These are phyloP conservation scores for Gymnoscelis rufifasciata DNA, from an alignment of 2,888 invertebrate species.

Conservation along the genomic window DNA sequence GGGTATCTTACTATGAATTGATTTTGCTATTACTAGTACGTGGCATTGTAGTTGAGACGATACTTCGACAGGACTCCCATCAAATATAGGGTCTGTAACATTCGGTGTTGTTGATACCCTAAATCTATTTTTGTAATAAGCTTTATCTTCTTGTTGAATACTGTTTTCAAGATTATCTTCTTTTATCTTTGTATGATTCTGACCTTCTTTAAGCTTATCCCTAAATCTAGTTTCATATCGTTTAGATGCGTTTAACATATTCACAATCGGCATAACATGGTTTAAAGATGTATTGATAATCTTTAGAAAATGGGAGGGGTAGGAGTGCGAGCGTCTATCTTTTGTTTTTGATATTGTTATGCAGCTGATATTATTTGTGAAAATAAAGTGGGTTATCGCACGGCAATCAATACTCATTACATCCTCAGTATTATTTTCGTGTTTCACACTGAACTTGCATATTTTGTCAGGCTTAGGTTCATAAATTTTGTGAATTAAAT, in stretches of 20 bases:
- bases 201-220: too few species aligned
- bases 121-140: too few species aligned
- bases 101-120: background rate
- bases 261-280: too few species aligned
- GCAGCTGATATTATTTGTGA: conserved; percentile 3
- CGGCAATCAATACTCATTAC: conserved; percentile 28
- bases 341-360: too few species aligned
- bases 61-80: conserved; percentile 19
- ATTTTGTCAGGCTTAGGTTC: conserved; percentile 20
- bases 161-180: too few species aligned
- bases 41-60: conserved; percentile 24
- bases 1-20: conserved; percentile 12
- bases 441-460: conserved; percentile 27
- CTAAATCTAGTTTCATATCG: too few species aligned
- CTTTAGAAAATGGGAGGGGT: too few species aligned
- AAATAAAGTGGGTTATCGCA: conserved; percentile 26
- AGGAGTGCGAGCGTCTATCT: too few species aligned
- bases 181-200: too few species aligned
- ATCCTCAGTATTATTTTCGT: conserved; percentile 18
- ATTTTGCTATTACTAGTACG: conserved; percentile 10
- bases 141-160: too few species aligned
- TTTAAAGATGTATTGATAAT: too few species aligned
- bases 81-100: conserved; percentile 15
- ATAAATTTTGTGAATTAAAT: conserved; percentile 15
- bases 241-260: too few species aligned